Evolutionary conservation across 2,797 vertebrate species (phyloP), one percentile per base, ranked within the genome.

Genomic region (Onychomys arenicola): DNA sequence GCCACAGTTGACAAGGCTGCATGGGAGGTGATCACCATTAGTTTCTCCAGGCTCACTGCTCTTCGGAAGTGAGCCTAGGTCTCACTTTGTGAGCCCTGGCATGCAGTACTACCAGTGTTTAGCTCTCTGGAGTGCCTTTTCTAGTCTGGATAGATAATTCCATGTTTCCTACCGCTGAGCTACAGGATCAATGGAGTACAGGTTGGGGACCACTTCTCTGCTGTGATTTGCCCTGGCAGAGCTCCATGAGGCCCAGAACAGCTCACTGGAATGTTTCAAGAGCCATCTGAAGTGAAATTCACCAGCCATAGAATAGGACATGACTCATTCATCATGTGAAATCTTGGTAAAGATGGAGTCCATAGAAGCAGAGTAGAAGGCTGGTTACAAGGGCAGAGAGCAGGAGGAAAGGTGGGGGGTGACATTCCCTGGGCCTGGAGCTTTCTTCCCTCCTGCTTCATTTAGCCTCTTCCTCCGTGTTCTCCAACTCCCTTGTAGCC

Each of bases 1-100:
- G 23, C 4, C 12, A 13, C 97, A 96, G 11, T 59, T 11, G 14
- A 76, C 93, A 65, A 97, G 61, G 37, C 98, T 98, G 90, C 5
- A 17, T 40, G 88, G 83, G 43, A 90, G 78, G 55, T 0, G 0
- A 9, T 34, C 12, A 29, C 0, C 0, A n/a, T 89, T 80, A 87
- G 12, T 25, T 19, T 86, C 13, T 0, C 7, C 2, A 59, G 13
- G 8, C 1, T 87, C 0, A 7, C 5, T 63, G 40, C 17, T n/a
- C 1, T 5, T 6, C 23, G 11, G 6, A 32, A 49, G 37, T 37
- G 25, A 19, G 7, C 27, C 63, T 8, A 7, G 7, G 11, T 34
- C 71, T 73, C 46, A 11, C 23, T 49, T 65, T 55, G 27, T 49
- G 82, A 63, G 25, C 8, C 21, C 29, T 16, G 27, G 21, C n/a